Conservation (phyloP, 1,140 invertebrate genomes). For the Nephotettix cincticeps region DNA sequence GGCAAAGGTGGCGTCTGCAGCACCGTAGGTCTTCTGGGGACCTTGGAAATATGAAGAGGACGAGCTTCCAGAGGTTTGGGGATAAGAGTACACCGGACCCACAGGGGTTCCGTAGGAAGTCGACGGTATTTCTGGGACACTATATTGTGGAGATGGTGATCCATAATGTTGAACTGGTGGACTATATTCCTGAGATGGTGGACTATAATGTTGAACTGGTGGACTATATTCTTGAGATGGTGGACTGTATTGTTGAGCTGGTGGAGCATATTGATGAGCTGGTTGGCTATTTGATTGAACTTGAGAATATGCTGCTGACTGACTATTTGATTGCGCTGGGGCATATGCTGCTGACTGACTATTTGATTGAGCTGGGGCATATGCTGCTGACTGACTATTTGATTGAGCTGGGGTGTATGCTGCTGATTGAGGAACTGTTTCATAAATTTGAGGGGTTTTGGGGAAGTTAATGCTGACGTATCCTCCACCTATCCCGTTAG, state of each 20-base stretch:
- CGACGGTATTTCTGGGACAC: neutral
- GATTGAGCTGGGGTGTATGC: neutral
- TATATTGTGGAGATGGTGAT: neutral
- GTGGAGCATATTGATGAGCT: neutral
- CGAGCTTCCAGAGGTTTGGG: neutral
- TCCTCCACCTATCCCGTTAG: neutral
- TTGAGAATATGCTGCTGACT: neutral
- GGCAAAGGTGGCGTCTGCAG: neutral
- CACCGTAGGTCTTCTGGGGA: neutral
- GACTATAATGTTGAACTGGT: neutral
- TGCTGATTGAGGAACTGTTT: neutral
- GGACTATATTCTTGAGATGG: neutral
- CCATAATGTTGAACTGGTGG: constrained; percentile 8
- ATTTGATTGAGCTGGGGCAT: neutral
- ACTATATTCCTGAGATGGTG: neutral
- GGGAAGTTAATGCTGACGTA: constrained; percentile 29
- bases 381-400: neutral
- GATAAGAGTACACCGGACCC: neutral
- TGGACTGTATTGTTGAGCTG: neutral
- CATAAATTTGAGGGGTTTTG: neutral
- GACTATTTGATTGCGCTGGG: neutral
- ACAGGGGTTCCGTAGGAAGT: constrained; percentile 11
- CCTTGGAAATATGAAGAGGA: neutral
- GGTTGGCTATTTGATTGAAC: too few relatives aligned
- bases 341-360: neutral